Evolutionary conservation across 2,888 invertebrate species (phyloP).

Genomic region (Rhabditoides inermis): DNA sequence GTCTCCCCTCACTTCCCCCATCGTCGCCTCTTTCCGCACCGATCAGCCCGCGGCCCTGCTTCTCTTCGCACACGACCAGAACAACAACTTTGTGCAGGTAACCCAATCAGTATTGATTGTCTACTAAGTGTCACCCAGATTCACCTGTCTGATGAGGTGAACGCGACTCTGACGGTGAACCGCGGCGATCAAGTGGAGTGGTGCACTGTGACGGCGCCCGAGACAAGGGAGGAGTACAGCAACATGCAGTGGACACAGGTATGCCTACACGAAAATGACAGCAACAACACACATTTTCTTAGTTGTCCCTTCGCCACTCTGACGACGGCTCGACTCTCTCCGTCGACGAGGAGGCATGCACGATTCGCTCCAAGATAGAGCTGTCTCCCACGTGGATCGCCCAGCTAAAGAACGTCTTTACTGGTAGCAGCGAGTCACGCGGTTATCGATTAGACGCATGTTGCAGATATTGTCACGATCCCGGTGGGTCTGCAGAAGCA

Average conservation of each 20-base stretch:
- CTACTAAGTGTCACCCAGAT: constrained; percentile 15
- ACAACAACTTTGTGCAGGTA: constrained; percentile 45
- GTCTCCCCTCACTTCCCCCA: constrained; percentile 20
- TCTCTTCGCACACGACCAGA: constrained; percentile 43
- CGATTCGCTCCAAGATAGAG: too few species aligned
- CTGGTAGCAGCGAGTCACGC: too few species aligned
- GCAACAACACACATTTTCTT: not conserved
- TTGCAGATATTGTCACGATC: constrained; percentile 13
- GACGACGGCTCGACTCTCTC: constrained; percentile 7
- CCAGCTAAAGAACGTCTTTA: too few species aligned
- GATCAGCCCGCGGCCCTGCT: constrained; percentile 38
- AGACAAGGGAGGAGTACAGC: constrained; percentile 35
- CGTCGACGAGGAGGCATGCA: constrained; percentile 27
- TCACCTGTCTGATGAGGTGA: constrained; percentile 37
- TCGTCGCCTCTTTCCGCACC: constrained; percentile 39
- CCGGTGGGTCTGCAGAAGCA: constrained; percentile 13
- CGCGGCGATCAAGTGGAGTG: constrained; percentile 25
- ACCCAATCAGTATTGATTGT: not conserved
- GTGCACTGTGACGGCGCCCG: constrained; percentile 30
- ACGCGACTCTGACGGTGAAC: constrained; percentile 37
- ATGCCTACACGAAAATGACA: not conserved
- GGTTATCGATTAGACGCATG: too few species aligned
- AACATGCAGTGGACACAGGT: constrained; percentile 47
- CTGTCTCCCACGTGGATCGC: too few species aligned
- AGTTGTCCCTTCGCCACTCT: not conserved